phyloP scores from a whole-genome alignment of 35 echinoderm and acorn worm genomes.

The Lytechinus variegatus region DNA sequence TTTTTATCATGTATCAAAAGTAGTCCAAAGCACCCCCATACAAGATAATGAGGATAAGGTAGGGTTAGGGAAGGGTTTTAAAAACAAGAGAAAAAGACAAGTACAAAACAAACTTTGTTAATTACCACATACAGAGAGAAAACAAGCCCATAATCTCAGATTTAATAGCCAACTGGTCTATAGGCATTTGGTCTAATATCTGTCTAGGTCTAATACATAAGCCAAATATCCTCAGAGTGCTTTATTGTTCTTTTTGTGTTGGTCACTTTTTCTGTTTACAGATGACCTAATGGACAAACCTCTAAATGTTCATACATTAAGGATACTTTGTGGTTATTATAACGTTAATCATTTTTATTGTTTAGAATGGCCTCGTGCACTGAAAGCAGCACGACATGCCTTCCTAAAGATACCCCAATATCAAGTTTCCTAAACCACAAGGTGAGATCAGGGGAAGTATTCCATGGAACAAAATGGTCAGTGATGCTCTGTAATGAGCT shows the following conservation, averaged over 20 bases:
- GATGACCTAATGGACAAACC: neutral
- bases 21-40: neutral
- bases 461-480: too few species aligned
- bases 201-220: too few species aligned
- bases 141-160: neutral
- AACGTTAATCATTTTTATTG: too few species aligned
- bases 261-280: too few species aligned
- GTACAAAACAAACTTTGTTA: neutral
- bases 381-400: neutral
- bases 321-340: too few species aligned
- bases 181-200: too few species aligned
- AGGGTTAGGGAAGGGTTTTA: neutral
- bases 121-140: neutral
- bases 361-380: neutral
- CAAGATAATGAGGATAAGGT: neutral
- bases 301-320: too few species aligned
- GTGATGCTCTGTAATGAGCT: too few species aligned
- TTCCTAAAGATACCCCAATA: neutral
- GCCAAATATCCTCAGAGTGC: too few species aligned
- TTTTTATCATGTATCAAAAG: neutral
- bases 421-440: slow-evolving; percentile 12
- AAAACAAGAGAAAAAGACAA: neutral
- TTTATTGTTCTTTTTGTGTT: too few species aligned
- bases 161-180: too few species aligned
- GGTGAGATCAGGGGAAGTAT: too few species aligned